Evolutionary conservation across 2,888 invertebrate genomes (phyloP), one percentile per base, ranked within the genome.

Genomic region (Apamea epomidion): DNA sequence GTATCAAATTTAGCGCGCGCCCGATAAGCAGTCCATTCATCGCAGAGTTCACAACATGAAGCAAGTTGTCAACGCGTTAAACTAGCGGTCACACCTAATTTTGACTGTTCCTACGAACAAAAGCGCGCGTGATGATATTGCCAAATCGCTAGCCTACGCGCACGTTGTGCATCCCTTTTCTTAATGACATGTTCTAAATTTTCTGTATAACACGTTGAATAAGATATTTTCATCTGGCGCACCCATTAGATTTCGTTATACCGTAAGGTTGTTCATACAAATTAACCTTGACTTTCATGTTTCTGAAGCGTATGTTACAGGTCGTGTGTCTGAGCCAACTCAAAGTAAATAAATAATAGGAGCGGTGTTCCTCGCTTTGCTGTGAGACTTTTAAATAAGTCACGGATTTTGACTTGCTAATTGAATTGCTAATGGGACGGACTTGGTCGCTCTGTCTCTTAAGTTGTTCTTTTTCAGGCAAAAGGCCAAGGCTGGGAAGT

Each of bases 351-450:
- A 87, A 89, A 82, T 86, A 80, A 89, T 80, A 68, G 37, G 67
- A 32, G 69, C 16, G 67, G 70, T 70, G 42, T 79, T 48, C 68
- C 69, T 78, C 77, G 21, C 62, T 75, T 62, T 69, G 73, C 82
- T 83, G 76, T 82, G 69, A 82, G 81, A 81, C 72, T 84, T 78
- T 87, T 87, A 81, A 84, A 88, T 88, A 81, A 85, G 81, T 80
- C 83, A 83, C 83, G 80, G 82, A 67, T 80, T 87, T 85, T 85
- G 78, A 82, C 78, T 84, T 79, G 82, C n/a, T n/a, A n/a, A n/a
- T 84, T 82, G 83, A 85, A 87, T 83, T 83, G 83, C 78, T 81
- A 85, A 87, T 87, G 48, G 54, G 48, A 67, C 32, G 67, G 73
- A 76, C 77, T 79, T 54, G 76, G 60, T n/a, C 37, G 60, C 25